A percentile compares a stretch with the other conserved stretches of the same genome.
phyloP scores from a whole-genome alignment of 2,888 invertebrate genomes.

The Tanypteryx hageni region DNA sequence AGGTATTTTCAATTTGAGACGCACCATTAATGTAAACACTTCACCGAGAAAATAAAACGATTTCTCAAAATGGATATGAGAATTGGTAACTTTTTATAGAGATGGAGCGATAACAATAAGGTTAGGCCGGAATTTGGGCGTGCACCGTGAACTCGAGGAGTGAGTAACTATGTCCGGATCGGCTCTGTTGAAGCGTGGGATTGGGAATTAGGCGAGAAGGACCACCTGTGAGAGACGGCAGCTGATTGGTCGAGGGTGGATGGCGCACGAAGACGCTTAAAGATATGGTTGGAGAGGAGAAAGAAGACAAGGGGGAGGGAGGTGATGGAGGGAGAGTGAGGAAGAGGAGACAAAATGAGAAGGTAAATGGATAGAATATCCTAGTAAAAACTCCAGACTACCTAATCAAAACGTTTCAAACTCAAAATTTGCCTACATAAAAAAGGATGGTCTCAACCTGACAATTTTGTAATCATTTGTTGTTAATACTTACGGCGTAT shows the following conservation, averaged over 20 bases:
- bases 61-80: no score
- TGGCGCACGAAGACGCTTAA: background rate
- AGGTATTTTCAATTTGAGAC: no score
- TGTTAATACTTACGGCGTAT: background rate
- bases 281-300: background rate
- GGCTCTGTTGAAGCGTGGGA: background rate
- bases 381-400: conserved; percentile 42
- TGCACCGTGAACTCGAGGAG: background rate
- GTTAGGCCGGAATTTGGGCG: background rate
- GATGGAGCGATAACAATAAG: background rate
- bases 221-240: conserved; percentile 13
- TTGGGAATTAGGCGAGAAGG: conserved; percentile 18
- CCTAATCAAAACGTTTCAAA: conserved; percentile 26
- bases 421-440: background rate
- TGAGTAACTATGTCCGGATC: background rate
- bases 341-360: background rate
- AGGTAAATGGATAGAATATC: background rate
- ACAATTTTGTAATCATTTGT: background rate
- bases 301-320: background rate
- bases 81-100: no score
- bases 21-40: no score
- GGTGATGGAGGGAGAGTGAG: background rate
- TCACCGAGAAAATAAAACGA: no score
- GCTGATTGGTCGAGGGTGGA: conserved; percentile 26
- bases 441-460: background rate